These are phyloP conservation scores for Diachasma alloeum DNA, from an alignment of 1,140 invertebrate species.

Conservation along the genomic window DNA sequence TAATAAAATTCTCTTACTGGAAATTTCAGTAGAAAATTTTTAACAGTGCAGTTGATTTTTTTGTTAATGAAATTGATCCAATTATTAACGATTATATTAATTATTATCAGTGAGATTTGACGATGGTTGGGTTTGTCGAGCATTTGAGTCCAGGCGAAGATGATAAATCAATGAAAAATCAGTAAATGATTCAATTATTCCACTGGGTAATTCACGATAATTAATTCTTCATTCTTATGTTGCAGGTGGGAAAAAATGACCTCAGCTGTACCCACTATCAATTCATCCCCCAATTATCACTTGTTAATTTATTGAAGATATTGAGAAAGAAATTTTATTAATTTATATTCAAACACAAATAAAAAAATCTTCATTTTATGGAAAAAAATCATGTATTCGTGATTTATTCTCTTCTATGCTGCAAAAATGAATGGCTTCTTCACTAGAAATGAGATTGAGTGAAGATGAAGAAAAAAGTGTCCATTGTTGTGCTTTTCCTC, in stretches of 20 bases:
- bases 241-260: conserved; percentile 43
- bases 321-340: not conserved
- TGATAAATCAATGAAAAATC: conserved; percentile 1
- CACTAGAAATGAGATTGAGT: no score
- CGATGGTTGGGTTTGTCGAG: conserved; percentile 32
- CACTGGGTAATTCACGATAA: not conserved
- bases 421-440: no score
- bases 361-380: conserved; percentile 2
- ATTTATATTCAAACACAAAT: not conserved
- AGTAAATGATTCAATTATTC: not conserved
- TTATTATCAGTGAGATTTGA: conserved; percentile 24
- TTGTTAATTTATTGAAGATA: conserved; percentile 4
- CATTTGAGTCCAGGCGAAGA: conserved; percentile 24
- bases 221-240: conserved; percentile 13
- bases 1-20: no score
- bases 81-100: no score
- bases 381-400: not conserved
- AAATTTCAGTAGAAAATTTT: no score
- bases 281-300: not conserved
- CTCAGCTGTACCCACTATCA: not conserved
- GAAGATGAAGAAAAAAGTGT: no score
- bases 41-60: no score
- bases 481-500: no score
- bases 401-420: no score
- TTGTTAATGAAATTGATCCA: no score